Base-by-base conservation (phyloP, 2,888 invertebrate species). In the Agrenia bidenticulata region DNA sequence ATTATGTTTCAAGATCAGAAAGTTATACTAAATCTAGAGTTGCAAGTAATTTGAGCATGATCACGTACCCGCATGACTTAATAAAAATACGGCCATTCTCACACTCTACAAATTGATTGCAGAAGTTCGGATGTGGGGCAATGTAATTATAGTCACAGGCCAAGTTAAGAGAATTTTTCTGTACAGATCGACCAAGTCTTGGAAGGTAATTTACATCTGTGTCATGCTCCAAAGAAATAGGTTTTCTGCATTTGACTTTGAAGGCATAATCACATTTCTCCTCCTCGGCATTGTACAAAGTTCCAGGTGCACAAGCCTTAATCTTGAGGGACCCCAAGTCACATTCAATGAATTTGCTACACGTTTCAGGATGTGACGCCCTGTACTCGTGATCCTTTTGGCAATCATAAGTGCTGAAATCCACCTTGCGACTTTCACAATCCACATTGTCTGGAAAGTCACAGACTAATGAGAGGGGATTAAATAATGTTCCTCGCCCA, bases 311-410 rank as follows among this genome's bases (percentile, higher is more conserved):
- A 61, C 76, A 76, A n/a, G 41, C 53, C 65, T 74, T 76, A 27
- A 76, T 63, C 21, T 59, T 59, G 9, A 76, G 32, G 5, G 32
- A 39, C 4, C 69, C 73, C 32, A 63, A 50, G 21, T 73, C 63
- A 63, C 76, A 76, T 54, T 76, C 73, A 15, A 76, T 61, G 64
- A 76, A 76, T 66, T 74, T 73, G 56, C 67, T 60, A 62, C 76
- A 76, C 53, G 61, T 21, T 1, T 71, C 72, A 11, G 71, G 71
- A 65, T 76, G 72, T 21, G 73, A 63, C 19, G 72, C 66, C 15
- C 11, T 45, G 61, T 74, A 74, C 50, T 68, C 66, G 53, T 60
- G 17, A 17, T 53, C 64, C 11, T 64, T 37, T 27, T 69, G 68
- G 39, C 75, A 75, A 23, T 61, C 75, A 53, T 70, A 73, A 19